phyloP scores from a whole-genome alignment of 2,113 vertebrate genomes.

The Calypte anna region DNA sequence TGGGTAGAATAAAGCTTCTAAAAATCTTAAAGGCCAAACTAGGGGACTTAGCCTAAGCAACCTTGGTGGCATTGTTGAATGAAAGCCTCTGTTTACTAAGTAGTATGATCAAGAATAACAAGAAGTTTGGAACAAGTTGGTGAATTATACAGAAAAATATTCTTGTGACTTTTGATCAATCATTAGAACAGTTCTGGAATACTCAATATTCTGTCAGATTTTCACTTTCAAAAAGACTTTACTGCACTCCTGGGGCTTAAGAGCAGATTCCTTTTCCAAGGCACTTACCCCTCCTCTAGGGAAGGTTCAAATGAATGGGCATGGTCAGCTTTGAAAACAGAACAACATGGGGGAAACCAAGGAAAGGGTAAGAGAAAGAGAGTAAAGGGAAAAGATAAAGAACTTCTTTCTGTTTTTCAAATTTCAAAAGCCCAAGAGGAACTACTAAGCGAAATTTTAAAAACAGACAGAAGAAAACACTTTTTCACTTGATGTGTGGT shows the following conservation, averaged over 20 bases:
- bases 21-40: neutral
- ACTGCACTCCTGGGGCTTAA: neutral
- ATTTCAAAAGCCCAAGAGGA: slow-evolving; percentile 30
- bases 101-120: neutral
- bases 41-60: neutral
- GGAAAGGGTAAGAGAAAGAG: neutral
- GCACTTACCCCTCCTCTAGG: neutral
- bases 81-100: neutral
- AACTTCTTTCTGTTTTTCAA: neutral
- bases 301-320: slow-evolving; percentile 3
- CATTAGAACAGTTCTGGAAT: neutral
- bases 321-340: slow-evolving; percentile 23
- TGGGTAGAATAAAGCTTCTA: neutral
- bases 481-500: neutral
- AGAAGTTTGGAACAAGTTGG: neutral
- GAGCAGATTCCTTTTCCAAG: slow-evolving; percentile 12
- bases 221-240: slow-evolving; percentile 18
- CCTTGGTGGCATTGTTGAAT: neutral
- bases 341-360: neutral
- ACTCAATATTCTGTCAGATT: slow-evolving; percentile 24
- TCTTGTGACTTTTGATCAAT: neutral
- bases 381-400: slow-evolving; percentile 18
- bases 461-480: slow-evolving; percentile 13
- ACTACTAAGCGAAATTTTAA: slow-evolving; percentile 11
- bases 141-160: neutral